Evolutionary conservation across 1,140 invertebrate genomes (phyloP), one percentile per base, ranked within the genome.

Genomic region (Aphelinus atriplicis): DNA sequence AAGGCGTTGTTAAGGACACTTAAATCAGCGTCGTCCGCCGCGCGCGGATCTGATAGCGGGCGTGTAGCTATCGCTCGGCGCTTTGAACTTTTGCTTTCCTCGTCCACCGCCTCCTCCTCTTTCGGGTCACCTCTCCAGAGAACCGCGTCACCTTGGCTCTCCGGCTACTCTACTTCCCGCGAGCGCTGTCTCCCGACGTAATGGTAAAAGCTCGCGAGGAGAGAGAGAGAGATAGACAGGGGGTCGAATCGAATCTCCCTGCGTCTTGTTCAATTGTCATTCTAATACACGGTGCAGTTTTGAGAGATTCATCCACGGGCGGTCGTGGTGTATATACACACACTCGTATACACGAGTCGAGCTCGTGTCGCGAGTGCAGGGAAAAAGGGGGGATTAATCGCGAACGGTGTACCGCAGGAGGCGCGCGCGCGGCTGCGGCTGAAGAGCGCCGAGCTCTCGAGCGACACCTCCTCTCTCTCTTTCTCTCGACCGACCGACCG

Each of bases 1-100:
- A 67, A 53, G 51, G 65, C 51, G 51, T 46, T 42, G 51, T 56
- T 45, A 46, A 67, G 65, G 3, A 56, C 51, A 53, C 65, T 67
- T 67, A 56, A 67, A 67, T 67, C 65, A 67, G 51, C 51, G n/a
- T 10, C 43, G 9, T 53, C 51, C 4, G 4, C 51, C 3, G 3
- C 43, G 4, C 51, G 48, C 48, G 3, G 10, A 53, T 26, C 60
- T 62, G 60, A 62, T 62, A 47, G 58, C 42, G 58, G 3, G 3
- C 58, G n/a, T 26, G 26, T 26, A 42, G 58, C 42, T 60, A 42
- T 26, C n/a, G 57, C 3, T 26, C 26, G 3, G 26, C 4, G 61
- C 61, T 63, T 63, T 63, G 7, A 63, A 63, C 9, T 63, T 48
- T 10, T 26, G 26, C 26, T 0, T 26, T 26, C 58, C 26, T 60